Base-by-base conservation (phyloP, 2,113 vertebrate genomes). In the Pelobates fuscus region DNA sequence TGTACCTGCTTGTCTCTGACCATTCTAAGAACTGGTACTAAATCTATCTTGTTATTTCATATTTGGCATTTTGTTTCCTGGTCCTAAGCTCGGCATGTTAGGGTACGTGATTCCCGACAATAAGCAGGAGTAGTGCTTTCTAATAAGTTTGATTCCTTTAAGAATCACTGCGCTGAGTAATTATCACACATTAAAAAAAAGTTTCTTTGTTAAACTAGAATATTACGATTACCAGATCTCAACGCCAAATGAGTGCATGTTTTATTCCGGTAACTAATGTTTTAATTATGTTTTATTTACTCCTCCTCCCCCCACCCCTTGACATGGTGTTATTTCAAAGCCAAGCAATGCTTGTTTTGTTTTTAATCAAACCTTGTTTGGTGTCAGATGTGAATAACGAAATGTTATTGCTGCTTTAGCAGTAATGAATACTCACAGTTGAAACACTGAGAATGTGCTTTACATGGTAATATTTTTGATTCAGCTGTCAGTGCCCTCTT, bases 331-430 rank as follows among this genome's bases (percentile, higher is more conserved):
- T 29, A 29, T 71, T 71, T 71, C 59, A 49, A 49, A 61, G 41
- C 58, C 57, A 71, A 49, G 44, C 8, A 61, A 59, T 71, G 30
- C 44, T 71, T 61, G 57, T 71, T 71, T 59, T 43, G 8, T 59
- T 71, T 71, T 61, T 62, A 71, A 71, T 71, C 69, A 61, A 71
- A 62, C 59, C 55, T 57, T 43, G 46, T 41, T 61, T 46, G 60
- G 57, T 71, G 58, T 71, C 69, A 61, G 46, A 61, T 71, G 69
- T 61, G 57, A 58, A 71, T 46, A 49, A 71, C 44, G 61, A 71
- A 61, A 71, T 49, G 43, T 62, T 29, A 55, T 58, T 49, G 58
- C 23, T 44, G 25, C 60, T 71, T 61, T 61, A 71, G 69, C 69
- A 71, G 49, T 71, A 71, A 71, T 46, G n/a, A 43, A 61, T 71